Base-by-base conservation (phyloP, 1,140 invertebrate species). In the Papilio aristodemus region DNA sequence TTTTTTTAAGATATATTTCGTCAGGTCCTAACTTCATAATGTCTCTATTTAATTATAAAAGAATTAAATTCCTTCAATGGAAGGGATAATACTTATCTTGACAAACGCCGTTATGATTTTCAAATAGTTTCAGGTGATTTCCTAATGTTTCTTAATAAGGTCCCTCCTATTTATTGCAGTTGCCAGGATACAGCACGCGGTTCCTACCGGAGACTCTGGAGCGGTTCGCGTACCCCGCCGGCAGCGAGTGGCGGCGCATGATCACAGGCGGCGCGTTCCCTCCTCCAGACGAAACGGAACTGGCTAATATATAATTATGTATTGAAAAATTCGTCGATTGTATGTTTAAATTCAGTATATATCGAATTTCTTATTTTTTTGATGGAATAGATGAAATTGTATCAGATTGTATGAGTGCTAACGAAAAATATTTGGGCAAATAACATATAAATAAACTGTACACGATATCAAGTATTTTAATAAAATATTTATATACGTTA, bases 101-200 rank as follows among this genome's bases (percentile, higher is more conserved):
- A n/a, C n/a, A n/a, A n/a, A n/a, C n/a, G n/a, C n/a, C n/a, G n/a
- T n/a, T n/a, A n/a, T n/a, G n/a, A n/a, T n/a, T n/a, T n/a, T n/a
- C n/a, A n/a, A n/a, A n/a, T n/a, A n/a, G n/a, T n/a, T n/a, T n/a
- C n/a, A n/a, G n/a, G n/a, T n/a, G n/a, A n/a, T n/a, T n/a, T n/a
- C n/a, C n/a, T n/a, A n/a, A n/a, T n/a, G n/a, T n/a, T n/a, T n/a
- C n/a, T n/a, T n/a, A n/a, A n/a, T n/a, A n/a, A n/a, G 27, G 2
- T 32, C 27, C 27, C 14, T 54, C n/a, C n/a, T n/a, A n/a, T 25
- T 54, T 22, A 36, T 84, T 84, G 43, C 84, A 96, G 94, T 73
- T 79, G 1, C 93, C 95, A 13, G 97, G 97, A 0, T 98, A 97
- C 89, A 96, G 95, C 69, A 95, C 95, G 0, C 93, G 96, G 81